Percentiles rank a stretch among this genome's conserved stretches.
Conservation (phyloP, 53 echinoderm and acorn worm species). For the Echinometra lucunter region DNA sequence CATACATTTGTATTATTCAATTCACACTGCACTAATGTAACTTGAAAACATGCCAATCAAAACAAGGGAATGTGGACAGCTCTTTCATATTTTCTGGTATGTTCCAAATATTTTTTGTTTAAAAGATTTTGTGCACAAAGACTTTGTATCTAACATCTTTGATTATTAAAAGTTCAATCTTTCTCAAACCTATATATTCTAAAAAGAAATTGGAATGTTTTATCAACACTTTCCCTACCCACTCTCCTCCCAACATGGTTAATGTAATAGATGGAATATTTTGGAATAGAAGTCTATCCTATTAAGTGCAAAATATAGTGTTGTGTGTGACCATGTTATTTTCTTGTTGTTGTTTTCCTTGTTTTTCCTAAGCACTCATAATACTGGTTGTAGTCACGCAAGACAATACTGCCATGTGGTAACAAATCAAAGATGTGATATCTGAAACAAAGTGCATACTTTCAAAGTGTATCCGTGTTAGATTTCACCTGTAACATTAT, state of each 20-base stretch:
- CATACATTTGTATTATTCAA: background rate
- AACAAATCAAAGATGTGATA: background rate
- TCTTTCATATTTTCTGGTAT: background rate
- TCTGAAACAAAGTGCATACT: background rate
- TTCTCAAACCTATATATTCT: background rate
- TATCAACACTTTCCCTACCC: background rate
- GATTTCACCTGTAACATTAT: background rate
- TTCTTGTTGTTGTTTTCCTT: too few species aligned
- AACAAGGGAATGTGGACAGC: background rate
- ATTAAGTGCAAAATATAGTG: constrained; percentile 23
- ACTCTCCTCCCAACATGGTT: background rate
- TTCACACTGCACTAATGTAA: background rate
- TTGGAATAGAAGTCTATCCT: background rate
- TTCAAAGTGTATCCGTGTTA: background rate
- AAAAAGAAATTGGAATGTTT: background rate
- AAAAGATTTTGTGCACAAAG: background rate
- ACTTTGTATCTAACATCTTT: background rate
- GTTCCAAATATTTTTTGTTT: background rate
- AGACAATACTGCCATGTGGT: constrained; percentile 12
- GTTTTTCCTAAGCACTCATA: background rate
- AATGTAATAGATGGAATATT: background rate
- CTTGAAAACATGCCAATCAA: background rate
- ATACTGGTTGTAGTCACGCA: background rate
- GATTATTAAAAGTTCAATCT: background rate
- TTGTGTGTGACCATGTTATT: constrained; percentile 13